Evolutionary conservation across 2,888 invertebrate genomes (phyloP).

Genomic region (Drosophila borborema): DNA sequence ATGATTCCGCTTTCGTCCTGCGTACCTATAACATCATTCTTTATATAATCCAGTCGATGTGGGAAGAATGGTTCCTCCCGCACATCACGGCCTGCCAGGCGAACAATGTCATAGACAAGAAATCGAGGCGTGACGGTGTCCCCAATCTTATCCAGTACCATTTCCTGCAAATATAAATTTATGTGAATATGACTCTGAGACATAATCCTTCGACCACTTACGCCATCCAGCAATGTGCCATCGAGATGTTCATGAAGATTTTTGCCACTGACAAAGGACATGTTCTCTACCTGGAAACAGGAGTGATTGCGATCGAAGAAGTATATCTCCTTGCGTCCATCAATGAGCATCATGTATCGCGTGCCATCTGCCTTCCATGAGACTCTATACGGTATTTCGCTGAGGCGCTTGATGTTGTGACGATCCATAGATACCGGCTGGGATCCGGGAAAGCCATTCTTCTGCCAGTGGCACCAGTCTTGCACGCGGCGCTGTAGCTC

Average conservation of each 20-base stretch:
- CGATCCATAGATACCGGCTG: constrained; percentile 99
- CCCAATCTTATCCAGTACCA: constrained; percentile 95
- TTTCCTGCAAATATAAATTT: constrained; percentile 90
- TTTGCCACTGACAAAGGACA: constrained; percentile 92
- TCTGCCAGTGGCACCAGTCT: constrained; percentile 92
- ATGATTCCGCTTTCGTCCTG: constrained; percentile 12
- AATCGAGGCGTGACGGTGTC: constrained; percentile 93
- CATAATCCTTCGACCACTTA: constrained; percentile 84
- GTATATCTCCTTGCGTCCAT: constrained; percentile 93
- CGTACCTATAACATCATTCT: constrained; percentile 89
- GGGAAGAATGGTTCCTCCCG: constrained; percentile 91
- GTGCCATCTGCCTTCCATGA: constrained; percentile 99
- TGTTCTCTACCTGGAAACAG: constrained; percentile 92
- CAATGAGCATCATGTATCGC: constrained; percentile 98
- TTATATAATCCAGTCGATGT: constrained; percentile 91
- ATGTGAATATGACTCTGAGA: neutral
- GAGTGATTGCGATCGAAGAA: constrained; percentile 98
- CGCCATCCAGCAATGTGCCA: constrained; percentile 96
- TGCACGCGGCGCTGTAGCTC: constrained; percentile 91
- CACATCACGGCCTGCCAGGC: constrained; percentile 91
- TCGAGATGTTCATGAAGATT: constrained; percentile 89
- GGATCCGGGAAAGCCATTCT: constrained; percentile 95
- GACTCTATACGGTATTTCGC: constrained; percentile 94
- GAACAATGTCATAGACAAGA: constrained; percentile 97
- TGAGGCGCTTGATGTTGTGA: constrained; percentile 91